Base-by-base conservation (phyloP, 2,797 vertebrate genomes). In the Dendrocincla fuliginosa region DNA sequence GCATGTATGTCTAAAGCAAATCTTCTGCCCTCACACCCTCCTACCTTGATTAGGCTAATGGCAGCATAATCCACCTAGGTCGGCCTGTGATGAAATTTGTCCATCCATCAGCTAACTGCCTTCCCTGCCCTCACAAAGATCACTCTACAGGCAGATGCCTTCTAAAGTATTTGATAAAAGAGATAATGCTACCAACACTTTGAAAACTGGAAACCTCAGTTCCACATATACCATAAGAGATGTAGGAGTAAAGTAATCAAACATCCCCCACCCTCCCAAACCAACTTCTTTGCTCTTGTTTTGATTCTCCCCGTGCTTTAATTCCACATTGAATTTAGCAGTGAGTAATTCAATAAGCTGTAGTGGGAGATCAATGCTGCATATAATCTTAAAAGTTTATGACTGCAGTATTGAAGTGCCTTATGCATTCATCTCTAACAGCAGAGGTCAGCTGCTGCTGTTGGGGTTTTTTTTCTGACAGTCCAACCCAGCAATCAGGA, bases 331-430 rank as follows among this genome's bases (percentile, higher is more conserved):
- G 84, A 92, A 94, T 86, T 94, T 69, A 95, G 59, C 82, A 95
- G 37, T 4, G 6, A 93, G 69, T 87, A 90, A 95, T 89, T 93
- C 79, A 86, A 93, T 90, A 94, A 56, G 42, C 68, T 90, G 59
- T 13, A 88, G 49, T 32, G n/a, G 33, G 76, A 91, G 80, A 95
- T 95, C 95, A 96, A 87, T 94, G 83, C 83, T 95, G 83, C 77
- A 76, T 79, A 93, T 89, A 57, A 96, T 84, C 77, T 94, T 87
- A 74, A 77, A 95, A 95, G 87, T 90, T 95, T 96, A 90, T 70
- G 81, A 94, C 91, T 92, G 84, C 74, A 93, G 89, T 17, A 64
- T 89, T 94, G 78, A 91, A 89, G 83, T 94, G 70, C 47, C 37
- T 95, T 90, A 82, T 33, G 42, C 63, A 90, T 93, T 95, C 93